Evolutionary conservation across 1,140 invertebrate genomes (phyloP).

Genomic region (Tenebrio molitor): DNA sequence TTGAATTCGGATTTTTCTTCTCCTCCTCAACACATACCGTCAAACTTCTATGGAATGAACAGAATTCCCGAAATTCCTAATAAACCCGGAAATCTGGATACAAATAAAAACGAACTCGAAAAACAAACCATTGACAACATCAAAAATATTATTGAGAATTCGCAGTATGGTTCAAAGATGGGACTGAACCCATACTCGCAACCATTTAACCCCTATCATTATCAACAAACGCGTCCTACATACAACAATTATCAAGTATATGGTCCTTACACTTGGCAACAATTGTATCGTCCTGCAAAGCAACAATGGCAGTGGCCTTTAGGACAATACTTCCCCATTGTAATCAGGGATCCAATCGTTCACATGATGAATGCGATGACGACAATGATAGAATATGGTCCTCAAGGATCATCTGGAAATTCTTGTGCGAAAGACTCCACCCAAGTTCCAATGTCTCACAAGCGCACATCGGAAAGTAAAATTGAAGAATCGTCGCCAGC

Average conservation of each 20-base stretch:
- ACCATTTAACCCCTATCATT: constrained; percentile 1
- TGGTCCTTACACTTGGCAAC: constrained; percentile 13
- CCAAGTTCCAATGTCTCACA: not conserved
- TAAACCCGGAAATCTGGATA: not conserved
- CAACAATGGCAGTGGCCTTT: constrained; percentile 63
- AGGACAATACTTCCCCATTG: constrained; percentile 69
- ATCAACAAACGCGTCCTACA: constrained; percentile 1
- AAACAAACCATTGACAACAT: constrained; percentile 54
- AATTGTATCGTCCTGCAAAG: constrained; percentile 49
- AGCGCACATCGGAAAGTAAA: not conserved
- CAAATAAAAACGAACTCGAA: constrained; percentile 35
- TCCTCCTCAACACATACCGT: too few species aligned
- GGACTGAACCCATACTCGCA: constrained; percentile 1
- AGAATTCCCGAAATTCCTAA: not conserved
- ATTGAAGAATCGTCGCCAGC: not conserved
- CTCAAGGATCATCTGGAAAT: constrained; percentile 56
- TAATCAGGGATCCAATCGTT: constrained; percentile 71
- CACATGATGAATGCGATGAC: constrained; percentile 68
- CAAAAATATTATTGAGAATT: constrained; percentile 53
- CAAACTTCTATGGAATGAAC: constrained; percentile 3
- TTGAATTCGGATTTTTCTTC: too few species aligned
- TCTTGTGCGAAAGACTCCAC: constrained; percentile 44
- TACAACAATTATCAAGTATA: constrained; percentile 1
- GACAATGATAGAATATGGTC: constrained; percentile 73
- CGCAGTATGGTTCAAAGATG: constrained; percentile 13